phyloP scores from a whole-genome alignment of 1,140 invertebrate genomes.

The Linepithema humile region DNA sequence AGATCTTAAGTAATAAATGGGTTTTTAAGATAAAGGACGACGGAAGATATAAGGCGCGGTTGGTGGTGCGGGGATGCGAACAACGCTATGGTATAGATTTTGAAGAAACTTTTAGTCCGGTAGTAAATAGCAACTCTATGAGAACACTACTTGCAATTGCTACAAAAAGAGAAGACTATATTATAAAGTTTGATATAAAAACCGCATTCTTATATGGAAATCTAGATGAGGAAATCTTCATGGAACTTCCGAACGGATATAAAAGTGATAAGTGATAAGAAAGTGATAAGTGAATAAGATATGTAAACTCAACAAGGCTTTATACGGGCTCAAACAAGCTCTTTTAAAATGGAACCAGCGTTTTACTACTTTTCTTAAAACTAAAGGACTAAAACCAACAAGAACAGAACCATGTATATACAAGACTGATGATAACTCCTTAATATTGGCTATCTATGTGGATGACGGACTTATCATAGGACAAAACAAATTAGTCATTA shows the following conservation, averaged over 20 bases:
- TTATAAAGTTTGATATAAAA: slow-evolving; percentile 49
- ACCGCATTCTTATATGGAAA: slow-evolving; percentile 47
- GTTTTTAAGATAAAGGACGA: slow-evolving; percentile 36
- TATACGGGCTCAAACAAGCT: slow-evolving; percentile 60
- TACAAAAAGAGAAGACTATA: slow-evolving; percentile 40
- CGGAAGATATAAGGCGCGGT: slow-evolving; percentile 56
- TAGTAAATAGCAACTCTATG: slow-evolving; percentile 55
- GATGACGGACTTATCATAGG: too few species aligned
- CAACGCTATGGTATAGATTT: slow-evolving; percentile 71
- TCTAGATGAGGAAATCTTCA: neutral
- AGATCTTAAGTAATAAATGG: too few species aligned
- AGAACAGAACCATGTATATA: too few species aligned
- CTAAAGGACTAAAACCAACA: neutral
- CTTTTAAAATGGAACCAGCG: slow-evolving; percentile 31
- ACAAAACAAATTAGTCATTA: too few species aligned
- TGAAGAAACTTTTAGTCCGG: slow-evolving; percentile 71
- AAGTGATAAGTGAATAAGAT: too few species aligned
- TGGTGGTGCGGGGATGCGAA: slow-evolving; percentile 71
- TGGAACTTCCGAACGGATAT: neutral
- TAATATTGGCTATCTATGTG: too few species aligned
- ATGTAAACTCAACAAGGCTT: neutral
- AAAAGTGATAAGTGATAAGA: neutral
- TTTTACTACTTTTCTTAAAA: neutral
- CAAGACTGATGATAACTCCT: too few species aligned
- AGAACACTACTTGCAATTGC: slow-evolving; percentile 71